Evolutionary conservation across 2,113 vertebrate species (phyloP), one percentile per base, ranked within the genome.

Genomic region (Morphnarchus princeps): DNA sequence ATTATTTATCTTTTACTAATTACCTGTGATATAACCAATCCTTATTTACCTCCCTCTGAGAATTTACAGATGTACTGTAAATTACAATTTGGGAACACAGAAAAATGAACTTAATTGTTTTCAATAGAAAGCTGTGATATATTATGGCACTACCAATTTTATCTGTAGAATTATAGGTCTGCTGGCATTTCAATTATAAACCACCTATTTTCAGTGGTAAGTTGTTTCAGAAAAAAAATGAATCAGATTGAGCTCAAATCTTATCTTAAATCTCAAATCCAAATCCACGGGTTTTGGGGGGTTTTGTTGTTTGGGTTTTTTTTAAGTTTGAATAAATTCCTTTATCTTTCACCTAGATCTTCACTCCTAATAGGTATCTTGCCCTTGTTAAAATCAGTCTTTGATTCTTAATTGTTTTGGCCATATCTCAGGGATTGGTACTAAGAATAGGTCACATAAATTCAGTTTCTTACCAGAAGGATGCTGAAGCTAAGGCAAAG

Each of bases 1-100:
- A 78, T 50, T 76, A 78, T 95, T 95, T 97, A 32, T 58, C 28
- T 87, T 95, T 90, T 87, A 81, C 18, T 81, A 87, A 88, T 96
- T 92, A 88, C 40, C 24, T 93, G 49, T 81, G 28, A 45, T 66
- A 22, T 43, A 45, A 40, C 15, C 14, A 63, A 54, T 57, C 26
- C 20, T 80, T 96, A 55, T 62, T 92, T 93, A 93, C 32, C 13
- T 84, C 38, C 49, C 11, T 66, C 42, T 36, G 32, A 87, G 32
- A 97, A 83, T 47, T 59, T 94, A 66, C 28, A 34, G 6, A 43
- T 70, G 11, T 74, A 55, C 40, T 49, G 4, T 79, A 85, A 93
- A 40, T 88, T 65, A 49, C 25, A 72, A 43, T 80, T 82, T 82
- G 36, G 31, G 10, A 92, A 82, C 36, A 95, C 20, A 78, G 34